Base-by-base conservation (phyloP, 2,797 vertebrate genomes). In the Poeciliopsis infans region DNA sequence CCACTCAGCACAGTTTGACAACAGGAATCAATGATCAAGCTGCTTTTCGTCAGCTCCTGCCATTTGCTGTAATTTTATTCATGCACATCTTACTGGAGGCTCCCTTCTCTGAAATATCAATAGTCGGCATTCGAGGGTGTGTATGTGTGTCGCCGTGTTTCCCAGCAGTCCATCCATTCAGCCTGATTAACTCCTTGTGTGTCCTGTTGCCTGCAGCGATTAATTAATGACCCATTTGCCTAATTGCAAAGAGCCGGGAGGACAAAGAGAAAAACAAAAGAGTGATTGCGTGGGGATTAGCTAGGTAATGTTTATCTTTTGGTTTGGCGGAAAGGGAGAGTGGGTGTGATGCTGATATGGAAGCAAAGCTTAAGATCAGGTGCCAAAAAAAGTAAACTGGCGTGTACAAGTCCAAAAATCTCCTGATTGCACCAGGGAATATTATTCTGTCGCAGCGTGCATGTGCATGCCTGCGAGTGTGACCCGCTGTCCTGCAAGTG, bases 151-250 rank as follows among this genome's bases (percentile, higher is more conserved):
- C 41, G 5, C 16, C 1, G 39, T 86, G 59, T 45, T 61, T 82
- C 85, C 74, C 84, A 88, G 87, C 85, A 89, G 88, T 88, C 88
- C 89, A 93, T 94, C 92, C 87, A 92, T 94, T 87, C 80, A 76
- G 80, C 77, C 91, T 91, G 92, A 90, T 94, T 93, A 93, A 92
- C 90, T 93, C 87, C 89, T 93, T 31, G 3, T 87, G 87, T 89
- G 91, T 91, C 89, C 89, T 78, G 84, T 91, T 91, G 92, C 93
- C 92, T 53, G 78, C 74, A 46, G 93, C 83, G 81, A 86, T 90
- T 95, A 93, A 94, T 94, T 94, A 94, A 94, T 94, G 94, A 94
- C 79, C 93, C 90, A 93, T 95, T 95, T 94, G 90, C 86, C 91
- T 93, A 94, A 95, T 93, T 94, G 91, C 91, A 84, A 79, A 83